Evolutionary conservation across 2,797 vertebrate genomes (phyloP).

Genomic region (Hydrocynus forskahlii): DNA sequence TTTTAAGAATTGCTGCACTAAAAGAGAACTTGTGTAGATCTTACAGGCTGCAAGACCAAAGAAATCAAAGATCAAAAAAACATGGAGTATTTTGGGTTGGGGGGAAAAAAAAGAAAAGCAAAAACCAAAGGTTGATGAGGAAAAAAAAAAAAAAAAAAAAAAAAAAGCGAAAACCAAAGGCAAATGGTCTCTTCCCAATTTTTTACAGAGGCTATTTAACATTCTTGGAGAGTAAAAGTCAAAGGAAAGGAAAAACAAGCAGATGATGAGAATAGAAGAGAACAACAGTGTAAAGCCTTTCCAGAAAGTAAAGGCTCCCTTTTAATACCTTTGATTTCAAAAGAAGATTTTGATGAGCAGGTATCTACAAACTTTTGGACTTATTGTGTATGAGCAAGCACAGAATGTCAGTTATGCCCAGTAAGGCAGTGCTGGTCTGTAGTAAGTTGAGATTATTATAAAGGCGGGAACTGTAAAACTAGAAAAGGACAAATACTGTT

Average conservation of each 20-base stretch:
- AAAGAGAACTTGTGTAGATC: conserved; percentile 24
- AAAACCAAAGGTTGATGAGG: conserved; percentile 42
- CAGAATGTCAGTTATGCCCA: neutral
- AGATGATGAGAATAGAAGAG: neutral
- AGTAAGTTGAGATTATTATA: neutral
- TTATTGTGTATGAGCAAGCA: neutral
- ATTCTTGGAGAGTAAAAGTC: conserved; percentile 27
- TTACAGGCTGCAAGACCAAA: conserved; percentile 32
- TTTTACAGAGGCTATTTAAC: conserved; percentile 24
- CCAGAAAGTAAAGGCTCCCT: neutral
- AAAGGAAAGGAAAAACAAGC: neutral
- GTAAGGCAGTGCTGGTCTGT: conserved; percentile 1
- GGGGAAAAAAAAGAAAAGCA: conserved; percentile 28
- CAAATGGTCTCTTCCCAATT: neutral
- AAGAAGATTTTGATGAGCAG: neutral
- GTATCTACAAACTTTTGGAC: neutral
- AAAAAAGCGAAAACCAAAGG: conserved; percentile 31
- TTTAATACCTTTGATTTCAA: neutral
- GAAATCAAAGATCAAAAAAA: conserved; percentile 20
- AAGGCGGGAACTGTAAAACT: neutral
- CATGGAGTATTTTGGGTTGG: neutral
- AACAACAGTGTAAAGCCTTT: neutral
- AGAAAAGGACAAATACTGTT: neutral
- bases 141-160: conserved; percentile 40
- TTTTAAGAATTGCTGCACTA: conserved; percentile 25